A percentile compares a stretch with the other conserved stretches of the same genome.
These are phyloP conservation scores for Ptychoptera contaminata DNA, from an alignment of 2,888 invertebrate genomes.

Conservation along the genomic window DNA sequence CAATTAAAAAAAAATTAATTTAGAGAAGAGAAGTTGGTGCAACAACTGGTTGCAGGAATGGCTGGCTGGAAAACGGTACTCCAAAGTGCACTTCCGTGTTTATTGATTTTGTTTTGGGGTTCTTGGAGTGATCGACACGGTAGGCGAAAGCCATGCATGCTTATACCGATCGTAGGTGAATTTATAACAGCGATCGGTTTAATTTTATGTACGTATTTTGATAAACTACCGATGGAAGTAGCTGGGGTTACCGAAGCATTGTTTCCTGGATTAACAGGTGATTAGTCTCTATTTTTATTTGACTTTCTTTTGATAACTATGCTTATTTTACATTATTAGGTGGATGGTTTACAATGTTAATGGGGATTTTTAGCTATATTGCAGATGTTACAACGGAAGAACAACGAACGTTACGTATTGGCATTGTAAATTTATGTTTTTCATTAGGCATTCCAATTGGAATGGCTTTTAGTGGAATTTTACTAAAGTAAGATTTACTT, in stretches of 20 bases:
- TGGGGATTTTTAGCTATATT: constrained; percentile 81
- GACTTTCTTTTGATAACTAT: neutral
- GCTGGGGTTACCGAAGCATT: constrained; percentile 66
- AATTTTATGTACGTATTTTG: constrained; percentile 63
- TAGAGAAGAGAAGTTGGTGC: constrained; percentile 47
- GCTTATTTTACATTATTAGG: no score
- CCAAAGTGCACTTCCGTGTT: constrained; percentile 67
- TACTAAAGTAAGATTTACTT: constrained; percentile 33
- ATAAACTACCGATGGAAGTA: constrained; percentile 64
- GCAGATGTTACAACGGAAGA: constrained; percentile 73
- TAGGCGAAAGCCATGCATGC: constrained; percentile 51
- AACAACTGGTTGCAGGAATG: constrained; percentile 62
- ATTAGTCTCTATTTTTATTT: neutral
- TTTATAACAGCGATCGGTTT: constrained; percentile 62
- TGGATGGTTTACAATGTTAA: constrained; percentile 81
- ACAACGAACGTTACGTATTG: constrained; percentile 69
- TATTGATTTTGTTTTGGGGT: constrained; percentile 66
- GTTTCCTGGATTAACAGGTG: constrained; percentile 56
- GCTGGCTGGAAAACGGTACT: constrained; percentile 75
- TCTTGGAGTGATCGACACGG: constrained; percentile 51
- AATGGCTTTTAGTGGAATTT: constrained; percentile 71
- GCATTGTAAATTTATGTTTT: constrained; percentile 75
- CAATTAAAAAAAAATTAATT: constrained; percentile 13
- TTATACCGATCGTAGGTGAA: constrained; percentile 67
- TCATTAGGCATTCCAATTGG: constrained; percentile 80